Base-by-base conservation (phyloP, 2,888 invertebrate species). In the Cyclophora punctaria region DNA sequence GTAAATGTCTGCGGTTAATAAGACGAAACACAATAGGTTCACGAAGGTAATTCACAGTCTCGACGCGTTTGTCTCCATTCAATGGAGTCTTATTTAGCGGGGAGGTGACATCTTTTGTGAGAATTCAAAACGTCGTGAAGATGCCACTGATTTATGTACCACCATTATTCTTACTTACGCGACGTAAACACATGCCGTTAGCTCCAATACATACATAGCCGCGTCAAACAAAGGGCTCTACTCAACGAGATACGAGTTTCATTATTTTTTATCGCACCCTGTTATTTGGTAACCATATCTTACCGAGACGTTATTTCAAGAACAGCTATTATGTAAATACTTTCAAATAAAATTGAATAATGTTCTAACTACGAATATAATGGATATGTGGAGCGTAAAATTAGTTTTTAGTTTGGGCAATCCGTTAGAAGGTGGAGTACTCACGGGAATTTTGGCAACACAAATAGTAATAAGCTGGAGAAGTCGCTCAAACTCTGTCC, bases 381-480 rank as follows among this genome's bases (percentile, higher is more conserved):
- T 5, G 5, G 37, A 37, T 5, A 37, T 5, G 37, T 37, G 37
- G 5, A 37, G 4, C 37, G 37, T 37, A 37, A 37, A 37, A 37
- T 49, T 49, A 58, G 58, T 58, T 62, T 59, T 58, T 56, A 56
- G 58, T 56, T 56, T 49, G 51, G 50, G 50, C 56, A 52, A 64
- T 71, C 66, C 62, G 65, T 69, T 66, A 65, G 58, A 56, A 66
- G 67, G 67, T 64, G 62, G 66, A 64, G 62, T 59, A 70, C 65
- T 20, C 20, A 63, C 63, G 66, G 59, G 69, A 62, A 66, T 75
- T 69, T 78, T 76, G 70, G 73, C 72, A 79, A 81, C 78, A 78
- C 81, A 83, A 83, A 83, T 79, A 83, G 81, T 82, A 83, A 83
- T 84, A 82, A 83, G 81, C 78, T 73, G 58, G 72, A 67, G 75